Base-by-base conservation (phyloP, 2,888 invertebrate genomes). In the Muscina levida region DNA sequence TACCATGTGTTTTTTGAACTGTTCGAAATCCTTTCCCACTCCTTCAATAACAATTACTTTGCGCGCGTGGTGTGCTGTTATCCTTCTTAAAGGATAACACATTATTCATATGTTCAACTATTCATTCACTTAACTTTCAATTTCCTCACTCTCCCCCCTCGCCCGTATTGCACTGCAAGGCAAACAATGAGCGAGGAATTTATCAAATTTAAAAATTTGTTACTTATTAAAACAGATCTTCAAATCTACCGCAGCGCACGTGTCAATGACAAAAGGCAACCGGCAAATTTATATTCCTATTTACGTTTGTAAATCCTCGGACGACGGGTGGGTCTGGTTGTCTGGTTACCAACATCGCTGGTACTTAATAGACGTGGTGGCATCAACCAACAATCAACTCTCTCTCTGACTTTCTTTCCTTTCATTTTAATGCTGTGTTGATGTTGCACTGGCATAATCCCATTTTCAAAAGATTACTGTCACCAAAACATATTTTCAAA, bases 401-500 rank as follows among this genome's bases (percentile, higher is more conserved):
- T 31, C 8, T 5, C 31, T 31, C 31, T 31, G 3, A 8, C 31
- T 31, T 3, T 31, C 24, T 51, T 53, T 48, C 22, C 44, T 26
- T 51, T 24, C 2, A 67, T 71, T 74, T 62, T 11, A 59, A 62
- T 13, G 2, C 42, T 62, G 17, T 37, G 77, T 79, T 75, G 51
- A 72, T 74, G 85, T 73, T 86, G 85, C 84, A 85, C 82, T 85
- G 84, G 67, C 67, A 80, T 90, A 90, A 90, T 90, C 90, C 89
- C 85, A 85, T 85, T 86, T 86, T 85, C 85, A 85, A 83, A 85
- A 88, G 90, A 90, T 90, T 90, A 90, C 87, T 90, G 90, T 90
- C 90, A 90, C 89, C 87, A 90, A 90, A 90, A 90, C 89, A 90
- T 89, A 89, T 89, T n/a, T 89, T 74, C 57, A 37, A n/a, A n/a